Base-by-base conservation (phyloP, 2,113 vertebrate species). In the Macrotus californicus region DNA sequence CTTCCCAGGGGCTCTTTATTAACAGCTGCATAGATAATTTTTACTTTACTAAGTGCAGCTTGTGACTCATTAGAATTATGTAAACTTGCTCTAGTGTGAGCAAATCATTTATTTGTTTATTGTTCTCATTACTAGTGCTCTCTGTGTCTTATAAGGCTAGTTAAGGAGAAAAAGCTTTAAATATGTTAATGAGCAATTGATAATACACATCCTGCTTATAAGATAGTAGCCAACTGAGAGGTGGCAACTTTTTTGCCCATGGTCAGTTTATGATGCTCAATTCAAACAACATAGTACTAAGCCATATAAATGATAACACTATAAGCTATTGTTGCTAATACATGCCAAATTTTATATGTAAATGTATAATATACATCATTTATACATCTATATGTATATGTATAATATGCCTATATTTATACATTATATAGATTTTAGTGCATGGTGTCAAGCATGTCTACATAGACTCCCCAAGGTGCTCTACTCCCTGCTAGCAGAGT, bases 11-110 rank as follows among this genome's bases (percentile, higher is more conserved):
- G 54, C 2, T 90, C 14, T 14, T 84, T 92, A 39, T 81, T 82
- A 56, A 87, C 80, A 76, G 39, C 14, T 67, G 8, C 26, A 24
- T 29, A 82, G 67, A 61, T 90, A 94, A 85, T 75, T 70, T 87
- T 95, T 84, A 48, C 54, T 54, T 89, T 89, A 5, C 54, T 73
- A 90, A 96, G 82, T 85, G 29, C 54, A 88, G 4, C 81, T 64
- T 82, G 34, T 88, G 72, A 91, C 13, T 88, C 77, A 89, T 52
- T 16, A 21, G 92, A 79, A 73, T 85, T 31, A 77, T 41, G 29
- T 54, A 26, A 89, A 89, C 31, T 82, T 93, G 34, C 4, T 70
- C 19, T 64, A n/a, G 2, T 48, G 18, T 82, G 70, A 15, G 13
- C 0, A 93, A 90, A 85, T 73, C 15, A 73, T 66, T 83, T 48